A percentile compares a stretch with the other conserved stretches of the same genome.
phyloP scores from a whole-genome alignment of 2,113 vertebrate species.

The Vulpes lagopus region DNA sequence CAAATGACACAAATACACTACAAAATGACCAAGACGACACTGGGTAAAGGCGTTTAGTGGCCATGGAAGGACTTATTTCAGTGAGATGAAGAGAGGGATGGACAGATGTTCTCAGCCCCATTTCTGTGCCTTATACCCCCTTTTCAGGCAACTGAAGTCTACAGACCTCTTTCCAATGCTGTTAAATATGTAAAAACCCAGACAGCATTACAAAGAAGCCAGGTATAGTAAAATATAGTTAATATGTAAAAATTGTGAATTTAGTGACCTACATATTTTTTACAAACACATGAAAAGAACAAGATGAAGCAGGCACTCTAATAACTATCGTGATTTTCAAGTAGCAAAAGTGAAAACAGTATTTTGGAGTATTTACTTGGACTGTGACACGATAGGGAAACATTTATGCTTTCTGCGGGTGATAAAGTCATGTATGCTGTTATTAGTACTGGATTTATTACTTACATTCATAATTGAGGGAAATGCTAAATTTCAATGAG shows the following conservation, averaged over 20 bases:
- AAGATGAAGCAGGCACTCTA: not conserved
- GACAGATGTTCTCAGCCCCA: not conserved
- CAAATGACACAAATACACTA: not conserved
- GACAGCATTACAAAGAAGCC: not conserved
- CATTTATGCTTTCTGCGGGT: not conserved
- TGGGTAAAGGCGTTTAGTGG: not conserved
- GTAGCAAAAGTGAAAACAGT: not conserved
- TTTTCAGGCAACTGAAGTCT: not conserved
- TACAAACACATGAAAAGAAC: constrained; percentile 6
- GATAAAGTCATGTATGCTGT: not conserved
- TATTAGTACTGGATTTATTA: not conserved
- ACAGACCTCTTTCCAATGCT: not conserved
- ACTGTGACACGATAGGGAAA: not conserved
- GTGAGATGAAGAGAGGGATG: not conserved
- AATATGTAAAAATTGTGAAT: not conserved
- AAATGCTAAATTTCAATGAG: not conserved
- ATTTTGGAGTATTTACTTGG: not conserved
- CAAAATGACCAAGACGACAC: not conserved
- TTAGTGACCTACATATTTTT: not conserved
- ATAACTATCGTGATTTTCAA: not conserved
- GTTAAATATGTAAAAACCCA: not conserved
- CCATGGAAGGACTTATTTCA: not conserved
- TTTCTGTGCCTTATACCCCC: not conserved
- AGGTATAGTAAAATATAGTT: not conserved
- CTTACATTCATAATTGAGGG: not conserved